Percentiles rank a stretch among this genome's conserved stretches.
These are phyloP conservation scores for Denticeps clupeoides DNA, from an alignment of 2,797 vertebrate genomes.

Conservation along the genomic window DNA sequence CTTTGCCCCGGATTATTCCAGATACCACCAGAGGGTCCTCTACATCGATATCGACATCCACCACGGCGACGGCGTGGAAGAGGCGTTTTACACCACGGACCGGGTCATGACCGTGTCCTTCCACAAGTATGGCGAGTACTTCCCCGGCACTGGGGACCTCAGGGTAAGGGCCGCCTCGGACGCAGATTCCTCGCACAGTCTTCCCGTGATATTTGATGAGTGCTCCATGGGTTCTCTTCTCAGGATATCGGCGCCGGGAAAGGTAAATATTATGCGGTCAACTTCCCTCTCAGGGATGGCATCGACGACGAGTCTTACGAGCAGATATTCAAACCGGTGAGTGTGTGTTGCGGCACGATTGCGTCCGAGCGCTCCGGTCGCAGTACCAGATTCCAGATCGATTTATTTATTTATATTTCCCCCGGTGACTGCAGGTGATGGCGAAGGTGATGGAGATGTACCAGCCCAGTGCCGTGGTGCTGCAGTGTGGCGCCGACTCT, in stretches of 20 bases:
- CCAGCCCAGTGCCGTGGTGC: conserved; percentile 71
- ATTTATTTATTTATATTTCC: not conserved
- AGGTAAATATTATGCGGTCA: conserved; percentile 89
- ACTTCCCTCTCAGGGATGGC: conserved; percentile 84
- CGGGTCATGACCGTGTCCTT: conserved; percentile 88
- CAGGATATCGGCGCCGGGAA: conserved; percentile 90
- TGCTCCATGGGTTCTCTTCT: conserved; percentile 17
- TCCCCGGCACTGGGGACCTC: conserved; percentile 83
- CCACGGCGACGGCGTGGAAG: conserved; percentile 86
- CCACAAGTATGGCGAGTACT: conserved; percentile 89
- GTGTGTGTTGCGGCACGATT: conserved; percentile 19
- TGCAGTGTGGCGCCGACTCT: conserved; percentile 76
- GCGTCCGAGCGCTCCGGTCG: not conserved
- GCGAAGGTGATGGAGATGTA: conserved; percentile 84
- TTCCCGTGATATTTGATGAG: too few relatives aligned
- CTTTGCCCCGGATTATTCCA: conserved; percentile 27
- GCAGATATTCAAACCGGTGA: conserved; percentile 84
- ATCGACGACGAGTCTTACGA: conserved; percentile 86
- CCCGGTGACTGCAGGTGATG: conserved; percentile 55
- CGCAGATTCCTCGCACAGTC: too few relatives aligned
- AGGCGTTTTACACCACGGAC: conserved; percentile 88
- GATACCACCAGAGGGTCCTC: conserved; percentile 88
- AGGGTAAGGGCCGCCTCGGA: conserved; percentile 55
- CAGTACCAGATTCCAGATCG: too few relatives aligned
- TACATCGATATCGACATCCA: conserved; percentile 91